Evolutionary conservation across 23 tunicate species (phyloP).

Genomic region (Oikopleura vanhoeffeni): DNA sequence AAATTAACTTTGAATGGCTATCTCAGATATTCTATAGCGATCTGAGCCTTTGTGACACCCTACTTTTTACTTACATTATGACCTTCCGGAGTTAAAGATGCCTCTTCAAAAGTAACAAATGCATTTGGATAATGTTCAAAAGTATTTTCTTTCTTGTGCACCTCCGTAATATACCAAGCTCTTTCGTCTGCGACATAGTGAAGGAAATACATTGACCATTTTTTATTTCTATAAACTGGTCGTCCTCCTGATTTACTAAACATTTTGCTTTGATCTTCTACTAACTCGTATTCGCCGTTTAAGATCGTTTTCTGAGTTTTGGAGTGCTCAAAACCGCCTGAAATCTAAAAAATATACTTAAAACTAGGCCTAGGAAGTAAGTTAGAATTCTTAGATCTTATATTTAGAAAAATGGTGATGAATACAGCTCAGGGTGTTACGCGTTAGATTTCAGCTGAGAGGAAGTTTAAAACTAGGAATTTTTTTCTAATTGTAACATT

Average conservation of each 20-base stretch:
- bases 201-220: background rate
- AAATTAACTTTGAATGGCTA: too few species aligned
- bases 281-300: slow-evolving; percentile 4
- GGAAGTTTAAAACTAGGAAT: too few species aligned
- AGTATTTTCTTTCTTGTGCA: background rate
- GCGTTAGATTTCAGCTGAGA: too few species aligned
- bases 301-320: background rate
- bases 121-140: background rate
- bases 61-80: background rate
- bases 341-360: slow-evolving; percentile 7
- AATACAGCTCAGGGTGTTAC: too few species aligned
- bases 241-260: background rate
- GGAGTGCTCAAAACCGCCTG: background rate
- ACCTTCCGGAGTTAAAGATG: background rate
- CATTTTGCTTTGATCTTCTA: background rate
- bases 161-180: background rate
- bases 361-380: too few species aligned
- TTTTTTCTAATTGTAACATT: too few species aligned
- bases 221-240: background rate
- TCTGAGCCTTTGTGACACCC: too few species aligned
- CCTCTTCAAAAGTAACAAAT: background rate
- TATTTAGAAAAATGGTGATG: too few species aligned
- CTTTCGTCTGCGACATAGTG: background rate
- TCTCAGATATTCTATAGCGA: too few species aligned
- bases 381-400: too few species aligned